Percentiles rank a stretch among this genome's conserved stretches.
Conservation (phyloP, 2,797 vertebrate genomes). For the Gobio occitaniae region DNA sequence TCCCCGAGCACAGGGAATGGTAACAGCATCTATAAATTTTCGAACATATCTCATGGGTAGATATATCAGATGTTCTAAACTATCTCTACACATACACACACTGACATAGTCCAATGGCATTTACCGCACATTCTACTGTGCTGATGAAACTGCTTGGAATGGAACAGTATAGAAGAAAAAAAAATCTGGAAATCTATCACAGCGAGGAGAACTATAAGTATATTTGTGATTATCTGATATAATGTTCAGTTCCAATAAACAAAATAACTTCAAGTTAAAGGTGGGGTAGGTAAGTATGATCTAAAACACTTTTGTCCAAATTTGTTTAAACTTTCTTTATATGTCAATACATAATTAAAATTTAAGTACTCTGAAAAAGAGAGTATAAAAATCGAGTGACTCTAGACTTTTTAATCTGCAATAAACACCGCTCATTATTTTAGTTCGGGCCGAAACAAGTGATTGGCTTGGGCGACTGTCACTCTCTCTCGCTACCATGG, state of each 20-base stretch:
- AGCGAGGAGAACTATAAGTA: slow-evolving; percentile 12
- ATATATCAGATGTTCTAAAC: slow-evolving; percentile 61
- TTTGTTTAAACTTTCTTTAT: too few relatives aligned
- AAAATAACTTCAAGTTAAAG: background rate
- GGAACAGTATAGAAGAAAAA: background rate
- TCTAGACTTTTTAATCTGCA: too few relatives aligned
- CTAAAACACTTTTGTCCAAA: too few relatives aligned
- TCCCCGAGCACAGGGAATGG: slow-evolving; percentile 60
- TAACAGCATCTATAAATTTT: slow-evolving; percentile 73
- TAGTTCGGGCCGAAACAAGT: too few relatives aligned
- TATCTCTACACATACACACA: slow-evolving; percentile 51
- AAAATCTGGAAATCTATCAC: background rate
- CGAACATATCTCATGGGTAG: slow-evolving; percentile 61
- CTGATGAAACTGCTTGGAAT: slow-evolving; percentile 69
- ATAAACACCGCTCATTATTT: too few relatives aligned
- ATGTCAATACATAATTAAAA: too few relatives aligned
- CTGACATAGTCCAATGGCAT: slow-evolving; percentile 71
- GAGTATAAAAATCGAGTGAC: too few relatives aligned
- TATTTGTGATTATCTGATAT: background rate
- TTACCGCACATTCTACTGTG: slow-evolving; percentile 67
- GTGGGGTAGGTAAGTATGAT: too few relatives aligned
- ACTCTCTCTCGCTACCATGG: too few relatives aligned
- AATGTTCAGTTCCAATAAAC: background rate
- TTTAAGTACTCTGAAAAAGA: too few relatives aligned
- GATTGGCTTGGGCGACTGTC: too few relatives aligned